Conservation (phyloP, 2,797 vertebrate genomes). For the Loris lydekkerianus region DNA sequence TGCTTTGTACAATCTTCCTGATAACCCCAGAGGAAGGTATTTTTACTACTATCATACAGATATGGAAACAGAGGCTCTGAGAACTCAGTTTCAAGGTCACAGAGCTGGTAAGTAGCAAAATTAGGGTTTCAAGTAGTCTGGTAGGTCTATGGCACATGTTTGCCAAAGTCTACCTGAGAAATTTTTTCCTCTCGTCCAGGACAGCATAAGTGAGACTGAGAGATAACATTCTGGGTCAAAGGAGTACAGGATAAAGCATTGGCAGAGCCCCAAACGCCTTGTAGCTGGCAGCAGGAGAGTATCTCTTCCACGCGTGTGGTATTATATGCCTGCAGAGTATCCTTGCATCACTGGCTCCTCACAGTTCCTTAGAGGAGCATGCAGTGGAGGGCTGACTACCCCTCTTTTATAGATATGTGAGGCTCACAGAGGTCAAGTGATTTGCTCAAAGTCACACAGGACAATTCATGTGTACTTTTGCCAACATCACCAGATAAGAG, state of each 20-base stretch:
- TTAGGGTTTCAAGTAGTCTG: background rate
- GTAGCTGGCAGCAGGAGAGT: background rate
- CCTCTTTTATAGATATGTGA: background rate
- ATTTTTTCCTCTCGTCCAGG: background rate
- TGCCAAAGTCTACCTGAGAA: background rate
- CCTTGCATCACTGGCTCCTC: background rate
- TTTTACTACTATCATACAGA: background rate
- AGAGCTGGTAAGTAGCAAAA: background rate
- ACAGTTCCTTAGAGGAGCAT: background rate
- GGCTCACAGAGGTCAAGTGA: constrained; percentile 45
- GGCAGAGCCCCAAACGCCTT: background rate
- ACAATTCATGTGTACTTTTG: background rate
- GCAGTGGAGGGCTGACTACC: background rate
- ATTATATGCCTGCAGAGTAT: background rate
- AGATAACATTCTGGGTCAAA: background rate
- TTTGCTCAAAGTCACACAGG: background rate
- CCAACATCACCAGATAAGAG: background rate
- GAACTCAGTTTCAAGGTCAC: background rate
- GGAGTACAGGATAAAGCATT: background rate
- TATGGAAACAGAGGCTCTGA: background rate
- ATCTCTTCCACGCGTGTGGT: rapidly evolving
- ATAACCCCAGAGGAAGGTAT: background rate
- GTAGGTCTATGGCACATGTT: background rate
- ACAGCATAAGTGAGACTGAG: background rate
- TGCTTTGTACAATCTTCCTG: background rate